Percentiles rank a stretch among this genome's conserved stretches.
These are phyloP conservation scores for Canis aureus DNA, from an alignment of 2,113 vertebrate species.

Conservation along the genomic window DNA sequence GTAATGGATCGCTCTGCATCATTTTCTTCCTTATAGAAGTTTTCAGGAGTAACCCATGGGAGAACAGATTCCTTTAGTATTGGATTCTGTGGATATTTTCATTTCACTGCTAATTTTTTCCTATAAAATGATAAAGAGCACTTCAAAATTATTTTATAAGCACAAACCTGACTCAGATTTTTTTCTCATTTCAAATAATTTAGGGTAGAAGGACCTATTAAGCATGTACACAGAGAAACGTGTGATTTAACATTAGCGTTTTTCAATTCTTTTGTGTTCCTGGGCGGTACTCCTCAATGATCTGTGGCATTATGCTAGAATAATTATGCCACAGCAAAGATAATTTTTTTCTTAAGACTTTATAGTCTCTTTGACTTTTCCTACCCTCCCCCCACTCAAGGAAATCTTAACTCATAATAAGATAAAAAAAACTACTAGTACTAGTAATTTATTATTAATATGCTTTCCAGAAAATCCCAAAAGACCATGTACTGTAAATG, in stretches of 20 bases:
- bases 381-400: not conserved
- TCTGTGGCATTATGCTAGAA: not conserved
- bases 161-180: not conserved
- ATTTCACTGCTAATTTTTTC: not conserved
- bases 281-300: not conserved
- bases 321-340: not conserved
- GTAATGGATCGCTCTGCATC: not conserved
- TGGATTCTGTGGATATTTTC: not conserved
- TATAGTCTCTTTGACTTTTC: not conserved
- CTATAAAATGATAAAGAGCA: not conserved
- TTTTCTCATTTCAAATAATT: not conserved
- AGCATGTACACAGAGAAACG: not conserved
- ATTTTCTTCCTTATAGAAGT: not conserved
- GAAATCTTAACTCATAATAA: not conserved
- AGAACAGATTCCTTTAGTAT: not conserved
- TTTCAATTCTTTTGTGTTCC: not conserved
- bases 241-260: not conserved
- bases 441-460: not conserved
- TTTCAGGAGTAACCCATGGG: not conserved
- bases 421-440: not conserved
- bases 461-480: not conserved
- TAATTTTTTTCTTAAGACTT: not conserved
- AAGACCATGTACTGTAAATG: not conserved
- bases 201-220: not conserved
- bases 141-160: slow-evolving; percentile 43